These are phyloP conservation scores for Ceyx erithaca DNA, from an alignment of 2,797 vertebrate genomes.

Conservation along the genomic window DNA sequence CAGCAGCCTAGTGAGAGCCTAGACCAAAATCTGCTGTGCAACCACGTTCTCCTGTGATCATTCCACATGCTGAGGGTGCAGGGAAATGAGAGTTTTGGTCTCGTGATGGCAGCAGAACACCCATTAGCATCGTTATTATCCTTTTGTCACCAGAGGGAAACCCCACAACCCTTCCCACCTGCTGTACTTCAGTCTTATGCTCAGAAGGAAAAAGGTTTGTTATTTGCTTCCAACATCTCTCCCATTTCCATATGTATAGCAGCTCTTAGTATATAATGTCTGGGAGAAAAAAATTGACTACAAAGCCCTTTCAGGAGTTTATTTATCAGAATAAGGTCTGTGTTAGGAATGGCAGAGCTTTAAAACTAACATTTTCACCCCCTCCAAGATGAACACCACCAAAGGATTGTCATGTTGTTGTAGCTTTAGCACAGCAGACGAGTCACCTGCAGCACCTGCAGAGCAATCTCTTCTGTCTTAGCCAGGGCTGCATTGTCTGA, in stretches of 20 bases:
- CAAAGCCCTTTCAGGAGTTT: not conserved
- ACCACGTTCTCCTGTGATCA: rapidly evolving
- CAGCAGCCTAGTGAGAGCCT: not conserved
- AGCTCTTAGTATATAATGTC: not conserved
- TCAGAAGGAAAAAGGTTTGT: not conserved
- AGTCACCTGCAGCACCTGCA: not conserved
- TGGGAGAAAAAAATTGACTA: not conserved
- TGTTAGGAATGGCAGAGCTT: not conserved
- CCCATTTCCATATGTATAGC: not conserved
- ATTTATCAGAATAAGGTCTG: not conserved
- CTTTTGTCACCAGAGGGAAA: not conserved
- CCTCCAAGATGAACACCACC: not conserved
- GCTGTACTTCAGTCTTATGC: not conserved
- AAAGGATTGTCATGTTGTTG: not conserved
- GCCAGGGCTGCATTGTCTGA: not conserved
- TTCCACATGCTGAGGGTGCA: rapidly evolving
- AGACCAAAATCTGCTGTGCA: not conserved
- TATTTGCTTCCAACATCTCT: not conserved
- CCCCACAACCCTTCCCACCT: not conserved
- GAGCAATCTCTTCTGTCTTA: not conserved
- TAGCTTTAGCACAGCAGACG: not conserved
- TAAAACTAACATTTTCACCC: not conserved
- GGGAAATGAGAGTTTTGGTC: not conserved
- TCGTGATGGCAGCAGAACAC: rapidly evolving
- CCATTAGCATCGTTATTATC: not conserved